phyloP scores from a whole-genome alignment of 2,113 vertebrate species.

The Protomyctophum bolini region DNA sequence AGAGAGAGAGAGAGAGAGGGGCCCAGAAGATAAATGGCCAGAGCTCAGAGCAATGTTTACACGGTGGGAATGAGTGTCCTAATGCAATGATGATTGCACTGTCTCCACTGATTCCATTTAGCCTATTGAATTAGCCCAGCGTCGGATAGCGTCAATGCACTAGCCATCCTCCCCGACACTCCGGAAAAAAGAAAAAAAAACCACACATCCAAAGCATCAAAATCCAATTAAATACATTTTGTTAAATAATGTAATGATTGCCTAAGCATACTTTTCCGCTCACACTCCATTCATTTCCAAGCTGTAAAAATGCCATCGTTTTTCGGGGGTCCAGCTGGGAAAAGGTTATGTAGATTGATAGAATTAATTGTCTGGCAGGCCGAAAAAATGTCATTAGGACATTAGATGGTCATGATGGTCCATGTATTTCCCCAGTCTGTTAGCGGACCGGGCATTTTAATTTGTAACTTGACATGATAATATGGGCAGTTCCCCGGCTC shows the following conservation, averaged over 20 bases:
- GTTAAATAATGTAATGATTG: constrained; percentile 83
- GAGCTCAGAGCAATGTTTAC: constrained; percentile 76
- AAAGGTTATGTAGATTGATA: constrained; percentile 82
- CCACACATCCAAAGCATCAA: constrained; percentile 67
- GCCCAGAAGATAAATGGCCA: constrained; percentile 63
- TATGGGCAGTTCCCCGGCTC: constrained; percentile 66
- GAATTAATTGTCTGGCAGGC: constrained; percentile 80
- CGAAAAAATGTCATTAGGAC: constrained; percentile 80
- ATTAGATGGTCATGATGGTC: constrained; percentile 79
- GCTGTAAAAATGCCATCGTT: constrained; percentile 79
- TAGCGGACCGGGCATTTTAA: constrained; percentile 77
- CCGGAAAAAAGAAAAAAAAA: constrained; percentile 40
- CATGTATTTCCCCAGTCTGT: constrained; percentile 77
- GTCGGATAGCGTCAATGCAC: constrained; percentile 65
- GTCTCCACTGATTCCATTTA: constrained; percentile 81
- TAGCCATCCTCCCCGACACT: constrained; percentile 51
- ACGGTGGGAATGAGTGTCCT: constrained; percentile 70
- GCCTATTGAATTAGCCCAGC: constrained; percentile 80
- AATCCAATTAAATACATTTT: constrained; percentile 82
- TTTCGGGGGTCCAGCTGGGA: constrained; percentile 68
- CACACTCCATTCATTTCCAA: constrained; percentile 75
- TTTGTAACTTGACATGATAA: constrained; percentile 83
- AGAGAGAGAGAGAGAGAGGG: background rate
- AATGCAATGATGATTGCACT: constrained; percentile 80
- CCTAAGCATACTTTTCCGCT: constrained; percentile 70